Evolutionary conservation across 2,888 invertebrate species (phyloP).

Genomic region (Pharmacophagus antenor): DNA sequence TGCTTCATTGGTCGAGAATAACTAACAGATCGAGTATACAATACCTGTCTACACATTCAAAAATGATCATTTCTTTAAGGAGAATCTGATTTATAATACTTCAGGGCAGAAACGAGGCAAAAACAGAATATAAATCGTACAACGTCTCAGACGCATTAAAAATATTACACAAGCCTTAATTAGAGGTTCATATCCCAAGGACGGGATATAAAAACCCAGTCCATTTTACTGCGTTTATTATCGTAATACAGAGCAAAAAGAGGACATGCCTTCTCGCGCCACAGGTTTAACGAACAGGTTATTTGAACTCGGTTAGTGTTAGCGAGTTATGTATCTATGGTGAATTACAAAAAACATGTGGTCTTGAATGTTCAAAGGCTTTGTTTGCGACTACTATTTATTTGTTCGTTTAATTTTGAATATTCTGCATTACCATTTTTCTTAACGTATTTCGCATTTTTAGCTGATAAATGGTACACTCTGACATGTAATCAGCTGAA

Average conservation of each 20-base stretch:
- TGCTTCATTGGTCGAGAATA: too few relatives aligned
- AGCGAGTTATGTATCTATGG: neutral
- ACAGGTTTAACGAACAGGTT: neutral
- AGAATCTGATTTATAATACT: neutral
- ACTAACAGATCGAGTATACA: too few relatives aligned
- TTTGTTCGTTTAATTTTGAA: neutral
- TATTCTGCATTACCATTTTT: neutral
- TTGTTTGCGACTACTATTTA: too few relatives aligned
- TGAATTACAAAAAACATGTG: neutral
- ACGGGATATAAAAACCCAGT: conserved; percentile 5
- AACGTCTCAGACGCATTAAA: conserved; percentile 3
- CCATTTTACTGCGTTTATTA: conserved; percentile 13
- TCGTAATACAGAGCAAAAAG: conserved; percentile 16
- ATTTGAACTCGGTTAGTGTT: conserved; percentile 1
- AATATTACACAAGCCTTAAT: conserved; percentile 11
- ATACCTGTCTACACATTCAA: too few relatives aligned
- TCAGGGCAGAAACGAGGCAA: neutral
- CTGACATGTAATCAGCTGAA: too few relatives aligned
- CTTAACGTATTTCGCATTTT: too few relatives aligned
- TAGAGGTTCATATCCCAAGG: neutral
- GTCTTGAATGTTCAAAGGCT: too few relatives aligned
- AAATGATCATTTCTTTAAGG: neutral
- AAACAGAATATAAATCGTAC: neutral
- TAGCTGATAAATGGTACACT: too few relatives aligned
- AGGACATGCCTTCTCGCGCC: neutral